Percentiles rank a stretch among this genome's conserved stretches.
Evolutionary conservation across 2,113 vertebrate genomes (phyloP).

Genomic region (Aspidoscelis tigris): DNA sequence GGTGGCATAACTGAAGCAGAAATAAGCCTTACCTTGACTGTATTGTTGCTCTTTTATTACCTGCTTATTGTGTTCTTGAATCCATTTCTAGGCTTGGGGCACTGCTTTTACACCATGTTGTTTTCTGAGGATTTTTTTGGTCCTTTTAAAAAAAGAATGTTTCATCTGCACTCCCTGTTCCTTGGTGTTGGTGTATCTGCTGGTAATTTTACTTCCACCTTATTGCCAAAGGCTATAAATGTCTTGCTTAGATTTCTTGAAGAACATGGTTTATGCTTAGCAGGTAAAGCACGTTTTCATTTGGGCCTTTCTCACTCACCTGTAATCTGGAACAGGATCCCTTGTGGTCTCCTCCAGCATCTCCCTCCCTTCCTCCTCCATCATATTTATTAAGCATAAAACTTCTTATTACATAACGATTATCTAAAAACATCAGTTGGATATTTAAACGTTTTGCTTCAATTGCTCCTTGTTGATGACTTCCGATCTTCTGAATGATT

Average conservation of each 20-base stretch:
- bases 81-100: not conserved
- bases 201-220: not conserved
- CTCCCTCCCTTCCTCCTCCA: too few relatives aligned
- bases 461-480: too few relatives aligned
- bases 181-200: not conserved
- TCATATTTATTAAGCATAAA: too few relatives aligned
- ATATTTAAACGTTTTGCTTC: too few relatives aligned
- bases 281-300: not conserved
- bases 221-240: not conserved
- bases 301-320: too few relatives aligned
- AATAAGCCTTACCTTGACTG: not conserved
- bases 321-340: too few relatives aligned
- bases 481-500: too few relatives aligned
- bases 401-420: too few relatives aligned
- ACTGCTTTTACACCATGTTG: not conserved
- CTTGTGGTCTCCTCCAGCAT: too few relatives aligned
- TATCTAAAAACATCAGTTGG: too few relatives aligned
- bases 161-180: not conserved
- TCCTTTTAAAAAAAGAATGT: too few relatives aligned
- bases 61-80: not conserved
- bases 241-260: not conserved
- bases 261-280: not conserved
- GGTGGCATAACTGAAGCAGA: constrained; percentile 1
- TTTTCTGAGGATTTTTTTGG: not conserved
- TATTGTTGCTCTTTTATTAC: constrained; percentile 12